Evolutionary conservation across 2,113 vertebrate genomes (phyloP), one percentile per base, ranked within the genome.

Genomic region (Apteryx mantelli): DNA sequence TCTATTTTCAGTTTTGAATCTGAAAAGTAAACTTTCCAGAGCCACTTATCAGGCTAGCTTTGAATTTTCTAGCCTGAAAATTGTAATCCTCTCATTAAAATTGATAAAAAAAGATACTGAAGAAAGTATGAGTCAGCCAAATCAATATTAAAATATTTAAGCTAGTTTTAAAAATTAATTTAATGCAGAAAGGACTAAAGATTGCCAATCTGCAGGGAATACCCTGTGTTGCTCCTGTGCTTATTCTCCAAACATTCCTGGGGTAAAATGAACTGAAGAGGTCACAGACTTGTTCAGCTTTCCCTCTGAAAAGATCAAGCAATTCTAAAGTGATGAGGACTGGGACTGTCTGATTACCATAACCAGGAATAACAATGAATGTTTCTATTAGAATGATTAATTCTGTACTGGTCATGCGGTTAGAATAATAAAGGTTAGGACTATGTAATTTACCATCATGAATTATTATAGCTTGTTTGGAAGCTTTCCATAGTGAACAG

Each of bases 61-160:
- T 70, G 46, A 94, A 26, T 65, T 32, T 66, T 73, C 14, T 46
- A 70, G 24, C 42, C 66, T 89, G 40, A 82, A 97, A 96, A 75
- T 22, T 21, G 34, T 81, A 91, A 85, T 25, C 2, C 5, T 91
- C 65, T 90, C 18, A 88, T 95, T 88, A 95, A 86, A 91, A 95
- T 50, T 78, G 25, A 70, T 56, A 70, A 68, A 86, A 91, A 68
- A 42, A 64, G 21, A 75, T 82, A 50, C 63, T 56, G 74, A 46
- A 88, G 76, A 84, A 97, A 82, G 63, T 82, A 18, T 79, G 48
- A 96, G 40, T 89, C 75, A 87, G n/a, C 13, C 53, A 89, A 94
- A 91, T 16, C 36, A 79, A 66, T 74, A 82, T 86, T 92, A 94
- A 95, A 88, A 91, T 92, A 95, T 96, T 95, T 91, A 91, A 80